Evolutionary conservation across 1,140 invertebrate genomes (phyloP), one percentile per base, ranked within the genome.

Genomic region (Drosophila gunungcola): DNA sequence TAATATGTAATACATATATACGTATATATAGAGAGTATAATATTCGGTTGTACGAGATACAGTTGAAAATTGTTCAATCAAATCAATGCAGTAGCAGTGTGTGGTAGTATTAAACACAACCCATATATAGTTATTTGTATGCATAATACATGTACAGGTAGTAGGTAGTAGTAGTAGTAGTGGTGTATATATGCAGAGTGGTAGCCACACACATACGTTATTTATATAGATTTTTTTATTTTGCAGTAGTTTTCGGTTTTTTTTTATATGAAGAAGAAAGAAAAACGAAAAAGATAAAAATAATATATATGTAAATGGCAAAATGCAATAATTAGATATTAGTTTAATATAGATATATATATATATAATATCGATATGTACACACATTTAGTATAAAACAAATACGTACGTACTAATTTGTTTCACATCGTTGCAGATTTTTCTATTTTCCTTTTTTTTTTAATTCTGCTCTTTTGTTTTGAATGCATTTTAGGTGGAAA

Each of bases 291-390:
- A 91, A 91, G 80, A 90, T 89, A 91, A 91, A 91, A 88, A 91
- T 88, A 88, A 91, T 90, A 86, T 85, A 86, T 86, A 90, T 91
- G 80, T 91, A 91, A 91, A 91, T 91, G 89, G 86, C 90, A 91
- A 91, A 91, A 91, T 91, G 90, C 90, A 91, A 91, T 91, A 91
- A 90, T 91, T 89, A 91, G 83, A 85, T 89, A 91, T 88, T 86
- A 85, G 85, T 83, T 82, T 91, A 90, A 80, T 80, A 86, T 86
- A 86, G 64, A 91, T 90, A 91, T 90, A 86, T 90, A 84, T 82
- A 75, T 83, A 76, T 84, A 79, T 86, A 90, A 84, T 84, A 90
- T 84, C 80, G 75, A 81, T 90, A 89, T 89, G 76, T 91, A 91
- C 81, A 89, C 83, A 91, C 85, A 81, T 90, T 90, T 83, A 88